Base-by-base conservation (phyloP, 2,888 invertebrate genomes). In the Heliconius charithonia region DNA sequence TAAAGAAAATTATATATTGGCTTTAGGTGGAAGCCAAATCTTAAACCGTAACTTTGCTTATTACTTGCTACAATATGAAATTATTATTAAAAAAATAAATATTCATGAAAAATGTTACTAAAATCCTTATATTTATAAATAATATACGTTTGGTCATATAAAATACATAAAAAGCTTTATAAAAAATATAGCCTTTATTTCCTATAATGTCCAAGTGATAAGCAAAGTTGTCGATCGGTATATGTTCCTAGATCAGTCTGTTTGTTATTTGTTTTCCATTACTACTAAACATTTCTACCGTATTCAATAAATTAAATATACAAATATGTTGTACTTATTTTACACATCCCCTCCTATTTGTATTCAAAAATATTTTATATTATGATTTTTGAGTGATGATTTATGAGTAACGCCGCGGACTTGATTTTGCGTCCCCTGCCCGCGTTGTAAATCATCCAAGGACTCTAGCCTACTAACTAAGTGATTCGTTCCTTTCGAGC, bases 281-380 rank as follows among this genome's bases (percentile, higher is more conserved):
- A 91, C 89, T 93, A 93, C 92, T 91, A 93, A 93, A 89, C 95
- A 94, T 94, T 94, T 94, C 95, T 94, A 94, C 95, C 94, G 92
- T 94, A 95, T 93, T 94, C 95, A 94, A 94, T 95, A 95, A 95
- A 94, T 94, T 95, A 95, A 95, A 94, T 95, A 94, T 94, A 95
- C 94, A 94, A 94, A 91, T 91, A 63, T 69, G 75, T 70, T 79
- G 76, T 75, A 74, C 79, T 81, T 83, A 72, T 72, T 72, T 59
- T 37, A 72, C 59, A n/a, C 25, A 16, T 10, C 59, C 16, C 59
- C 6, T 25, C 6, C 6, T n/a, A n/a, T 37, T 37, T n/a, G 25
- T 62, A 13, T 13, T 62, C 13, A 6, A 51, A 51, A 45, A 45
- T 45, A 45, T 13, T 2, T 6, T 51, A 51, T 19, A 19, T 51